A percentile compares a stretch with the other conserved stretches of the same genome.
Evolutionary conservation across 2,113 vertebrate genomes (phyloP).

Genomic region (Sitta europaea): DNA sequence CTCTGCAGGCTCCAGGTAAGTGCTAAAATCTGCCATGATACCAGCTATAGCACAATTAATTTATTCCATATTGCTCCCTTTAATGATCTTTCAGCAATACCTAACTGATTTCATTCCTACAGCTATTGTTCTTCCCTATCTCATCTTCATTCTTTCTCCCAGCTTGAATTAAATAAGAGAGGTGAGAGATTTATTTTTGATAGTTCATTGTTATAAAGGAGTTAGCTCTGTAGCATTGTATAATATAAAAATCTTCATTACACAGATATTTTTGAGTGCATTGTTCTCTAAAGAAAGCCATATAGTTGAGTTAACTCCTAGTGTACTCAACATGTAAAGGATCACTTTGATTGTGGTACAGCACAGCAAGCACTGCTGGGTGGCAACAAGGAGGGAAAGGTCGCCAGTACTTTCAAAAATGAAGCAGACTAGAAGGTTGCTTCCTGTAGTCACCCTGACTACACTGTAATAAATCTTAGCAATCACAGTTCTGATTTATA

Average conservation of each 20-base stretch:
- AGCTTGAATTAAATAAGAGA: constrained; percentile 40
- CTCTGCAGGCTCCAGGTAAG: constrained; percentile 7
- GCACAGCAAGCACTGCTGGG: not conserved
- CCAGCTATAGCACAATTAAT: constrained; percentile 18
- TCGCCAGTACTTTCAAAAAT: not conserved
- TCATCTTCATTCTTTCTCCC: constrained; percentile 11
- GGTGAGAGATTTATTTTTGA: constrained; percentile 39
- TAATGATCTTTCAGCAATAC: constrained; percentile 18
- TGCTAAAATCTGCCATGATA: constrained; percentile 10
- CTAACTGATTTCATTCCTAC: not conserved
- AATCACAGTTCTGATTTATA: not conserved
- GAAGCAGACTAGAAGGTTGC: not conserved
- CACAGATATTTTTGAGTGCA: not conserved
- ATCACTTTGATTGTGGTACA: not conserved
- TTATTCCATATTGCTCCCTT: constrained; percentile 19
- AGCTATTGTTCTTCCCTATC: not conserved
- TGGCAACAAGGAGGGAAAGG: not conserved
- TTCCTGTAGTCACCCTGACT: not conserved
- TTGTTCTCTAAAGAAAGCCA: not conserved
- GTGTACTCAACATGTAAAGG: not conserved
- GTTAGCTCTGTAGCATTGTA: not conserved
- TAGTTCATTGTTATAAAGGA: constrained; percentile 1
- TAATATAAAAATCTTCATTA: constrained; percentile 22
- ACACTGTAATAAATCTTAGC: not conserved
- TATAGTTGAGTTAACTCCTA: constrained; percentile 25